Conservation (phyloP, 2,113 vertebrate species). For the Andinoacara biseriatus region DNA sequence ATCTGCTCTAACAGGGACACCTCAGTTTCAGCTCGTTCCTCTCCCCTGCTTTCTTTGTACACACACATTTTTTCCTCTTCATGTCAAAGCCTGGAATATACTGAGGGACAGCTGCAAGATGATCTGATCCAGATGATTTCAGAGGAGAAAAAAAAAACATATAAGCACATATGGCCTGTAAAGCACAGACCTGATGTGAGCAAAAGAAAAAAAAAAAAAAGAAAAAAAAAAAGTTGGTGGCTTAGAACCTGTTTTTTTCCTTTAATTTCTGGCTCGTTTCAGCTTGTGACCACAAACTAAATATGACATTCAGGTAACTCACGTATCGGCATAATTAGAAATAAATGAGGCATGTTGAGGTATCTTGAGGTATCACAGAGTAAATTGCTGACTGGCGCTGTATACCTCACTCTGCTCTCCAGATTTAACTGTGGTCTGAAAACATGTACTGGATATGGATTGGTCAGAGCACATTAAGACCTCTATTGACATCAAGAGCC, state of each 20-base stretch:
- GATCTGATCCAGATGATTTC: constrained; percentile 45
- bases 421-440: not conserved
- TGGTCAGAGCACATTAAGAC: constrained; percentile 3
- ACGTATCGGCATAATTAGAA: not conserved
- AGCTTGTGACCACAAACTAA: not conserved
- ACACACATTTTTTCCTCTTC: not conserved
- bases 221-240: not conserved
- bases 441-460: not conserved
- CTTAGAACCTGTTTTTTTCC: not conserved
- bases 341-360: constrained; percentile 1
- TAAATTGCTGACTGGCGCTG: not conserved
- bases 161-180: constrained; percentile 41
- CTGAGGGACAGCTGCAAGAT: constrained; percentile 49
- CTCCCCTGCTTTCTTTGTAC: not conserved
- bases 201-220: not conserved
- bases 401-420: not conserved
- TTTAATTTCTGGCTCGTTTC: not conserved
- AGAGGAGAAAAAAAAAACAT: constrained; percentile 14
- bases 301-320: not conserved
- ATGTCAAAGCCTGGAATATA: constrained; percentile 32
- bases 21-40: constrained; percentile 5
- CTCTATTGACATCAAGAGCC: not conserved
- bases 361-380: not conserved
- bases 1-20: not conserved
- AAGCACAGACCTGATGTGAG: constrained; percentile 35